Evolutionary conservation across 1,140 invertebrate species (phyloP).

Genomic region (Caligus rogercresseyi): DNA sequence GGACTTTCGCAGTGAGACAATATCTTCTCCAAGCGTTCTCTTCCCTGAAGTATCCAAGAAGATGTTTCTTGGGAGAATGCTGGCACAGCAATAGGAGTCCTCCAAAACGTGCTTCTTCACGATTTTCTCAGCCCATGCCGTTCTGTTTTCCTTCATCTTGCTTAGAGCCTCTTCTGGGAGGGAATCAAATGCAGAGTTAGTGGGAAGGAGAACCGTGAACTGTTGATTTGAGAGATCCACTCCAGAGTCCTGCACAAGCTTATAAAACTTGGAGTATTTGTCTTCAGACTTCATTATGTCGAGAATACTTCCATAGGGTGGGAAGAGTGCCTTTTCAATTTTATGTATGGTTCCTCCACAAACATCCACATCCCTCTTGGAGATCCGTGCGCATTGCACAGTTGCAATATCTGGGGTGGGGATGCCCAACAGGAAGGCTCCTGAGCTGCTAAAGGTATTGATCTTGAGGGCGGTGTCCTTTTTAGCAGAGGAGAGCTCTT

Average conservation of each 20-base stretch:
- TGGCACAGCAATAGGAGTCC: slow-evolving; percentile 22
- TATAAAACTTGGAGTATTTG: slow-evolving; percentile 31
- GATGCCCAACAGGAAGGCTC: slow-evolving; percentile 33
- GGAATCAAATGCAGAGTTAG: slow-evolving; percentile 30
- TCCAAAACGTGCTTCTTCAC: slow-evolving; percentile 35
- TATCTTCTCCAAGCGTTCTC: neutral
- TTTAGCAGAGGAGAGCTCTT: slow-evolving; percentile 29
- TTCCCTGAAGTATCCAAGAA: slow-evolving; percentile 6
- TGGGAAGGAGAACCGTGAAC: slow-evolving; percentile 33
- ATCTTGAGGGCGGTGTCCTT: slow-evolving; percentile 33
- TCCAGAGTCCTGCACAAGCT: slow-evolving; percentile 31
- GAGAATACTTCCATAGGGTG: slow-evolving; percentile 33
- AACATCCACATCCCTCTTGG: slow-evolving; percentile 38
- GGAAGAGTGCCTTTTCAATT: slow-evolving; percentile 36
- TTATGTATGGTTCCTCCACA: slow-evolving; percentile 42
- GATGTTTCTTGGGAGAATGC: neutral
- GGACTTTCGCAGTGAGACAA: slow-evolving; percentile 1
- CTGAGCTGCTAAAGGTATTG: slow-evolving; percentile 34
- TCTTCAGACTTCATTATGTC: slow-evolving; percentile 30
- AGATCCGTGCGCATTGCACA: slow-evolving; percentile 42
- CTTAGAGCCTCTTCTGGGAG: slow-evolving; percentile 29
- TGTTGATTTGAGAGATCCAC: slow-evolving; percentile 26
- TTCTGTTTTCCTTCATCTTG: slow-evolving; percentile 29
- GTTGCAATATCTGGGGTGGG: slow-evolving; percentile 34
- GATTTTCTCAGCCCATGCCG: slow-evolving; percentile 27